Conservation (phyloP, 2,888 invertebrate genomes). For the Hoplodrina ambigua region DNA sequence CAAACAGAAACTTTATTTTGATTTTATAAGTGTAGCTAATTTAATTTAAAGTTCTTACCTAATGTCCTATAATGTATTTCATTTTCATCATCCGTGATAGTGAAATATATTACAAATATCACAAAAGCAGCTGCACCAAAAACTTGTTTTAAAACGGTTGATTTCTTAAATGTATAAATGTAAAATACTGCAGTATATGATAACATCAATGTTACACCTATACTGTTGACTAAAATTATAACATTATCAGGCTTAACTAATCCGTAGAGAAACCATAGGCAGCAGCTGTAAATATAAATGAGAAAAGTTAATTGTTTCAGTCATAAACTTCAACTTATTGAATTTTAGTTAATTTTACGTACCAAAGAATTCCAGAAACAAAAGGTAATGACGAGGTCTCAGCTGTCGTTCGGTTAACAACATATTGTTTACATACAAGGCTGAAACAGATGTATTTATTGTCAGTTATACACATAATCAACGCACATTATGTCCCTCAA, state of each 20-base stretch:
- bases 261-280: slow-evolving; percentile 95
- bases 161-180: slow-evolving; percentile 93
- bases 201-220: slow-evolving; percentile 93
- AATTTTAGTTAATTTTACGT: slow-evolving; percentile 76
- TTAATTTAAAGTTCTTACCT: slow-evolving; percentile 91
- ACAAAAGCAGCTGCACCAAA: slow-evolving; percentile 88
- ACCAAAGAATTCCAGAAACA: slow-evolving; percentile 94
- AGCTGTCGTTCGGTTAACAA: slow-evolving; percentile 93
- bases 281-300: slow-evolving; percentile 90
- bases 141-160: slow-evolving; percentile 91
- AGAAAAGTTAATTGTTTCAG: slow-evolving; percentile 34
- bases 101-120: slow-evolving; percentile 90
- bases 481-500: not conserved
- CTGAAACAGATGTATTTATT: slow-evolving; percentile 85
- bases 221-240: slow-evolving; percentile 93
- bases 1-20: too few species aligned
- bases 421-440: slow-evolving; percentile 94
- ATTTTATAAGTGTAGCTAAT: too few species aligned
- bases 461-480: not conserved
- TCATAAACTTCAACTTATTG: slow-evolving; percentile 17
- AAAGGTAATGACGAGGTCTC: slow-evolving; percentile 95
- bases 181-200: slow-evolving; percentile 93
- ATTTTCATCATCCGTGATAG: slow-evolving; percentile 88
- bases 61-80: slow-evolving; percentile 90
- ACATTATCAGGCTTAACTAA: slow-evolving; percentile 93